Percentiles rank a stretch among this genome's conserved stretches.
Conservation (phyloP, 2,797 vertebrate genomes). For the Pelochelys cantorii region DNA sequence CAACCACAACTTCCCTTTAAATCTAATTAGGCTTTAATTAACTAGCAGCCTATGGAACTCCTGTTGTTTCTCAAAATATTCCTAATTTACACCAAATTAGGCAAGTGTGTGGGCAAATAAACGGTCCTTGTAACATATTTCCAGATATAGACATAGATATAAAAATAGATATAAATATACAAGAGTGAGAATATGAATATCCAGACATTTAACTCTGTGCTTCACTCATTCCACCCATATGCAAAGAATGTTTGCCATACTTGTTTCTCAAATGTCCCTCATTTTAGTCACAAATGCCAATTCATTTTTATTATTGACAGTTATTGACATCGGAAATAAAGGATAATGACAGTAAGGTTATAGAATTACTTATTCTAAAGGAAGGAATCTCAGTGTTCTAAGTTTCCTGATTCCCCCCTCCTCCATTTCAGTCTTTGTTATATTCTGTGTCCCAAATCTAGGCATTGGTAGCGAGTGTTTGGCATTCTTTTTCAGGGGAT, state of each 20-base stretch:
- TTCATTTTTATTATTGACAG: neutral
- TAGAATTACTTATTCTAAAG: neutral
- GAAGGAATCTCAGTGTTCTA: neutral
- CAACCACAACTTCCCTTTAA: neutral
- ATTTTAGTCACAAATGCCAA: neutral
- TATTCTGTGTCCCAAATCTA: neutral
- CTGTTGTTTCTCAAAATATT: slow-evolving; percentile 20
- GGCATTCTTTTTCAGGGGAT: neutral
- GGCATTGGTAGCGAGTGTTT: neutral
- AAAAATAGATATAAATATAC: too few relatives aligned
- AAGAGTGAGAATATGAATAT: neutral
- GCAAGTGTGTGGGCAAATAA: neutral
- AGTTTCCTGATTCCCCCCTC: neutral
- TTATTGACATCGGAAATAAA: slow-evolving; percentile 1
- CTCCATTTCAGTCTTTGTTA: neutral
- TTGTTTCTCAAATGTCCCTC: neutral
- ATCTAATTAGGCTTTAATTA: slow-evolving; percentile 42
- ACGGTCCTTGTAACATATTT: neutral
- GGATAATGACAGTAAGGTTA: neutral
- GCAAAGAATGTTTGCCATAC: neutral
- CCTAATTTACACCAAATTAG: neutral
- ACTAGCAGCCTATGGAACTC: neutral
- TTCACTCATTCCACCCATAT: neutral
- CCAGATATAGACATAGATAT: neutral
- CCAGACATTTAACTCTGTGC: neutral